These are phyloP conservation scores for Chloroceryle inda DNA, from an alignment of 2,797 vertebrate genomes.

Conservation along the genomic window DNA sequence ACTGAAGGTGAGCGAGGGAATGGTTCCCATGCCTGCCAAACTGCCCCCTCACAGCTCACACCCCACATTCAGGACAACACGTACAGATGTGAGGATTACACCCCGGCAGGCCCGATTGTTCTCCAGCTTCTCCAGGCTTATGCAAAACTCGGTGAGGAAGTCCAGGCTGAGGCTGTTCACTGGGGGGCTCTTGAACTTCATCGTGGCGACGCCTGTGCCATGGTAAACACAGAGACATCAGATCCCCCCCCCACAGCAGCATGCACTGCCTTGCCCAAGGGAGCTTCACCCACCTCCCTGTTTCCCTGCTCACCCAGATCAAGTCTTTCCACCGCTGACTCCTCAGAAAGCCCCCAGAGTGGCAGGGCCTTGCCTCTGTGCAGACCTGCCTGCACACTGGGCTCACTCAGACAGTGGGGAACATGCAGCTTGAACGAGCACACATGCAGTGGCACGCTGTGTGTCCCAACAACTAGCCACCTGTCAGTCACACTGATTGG, in stretches of 20 bases:
- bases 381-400: background rate
- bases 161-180: conserved; percentile 94
- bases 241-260: fast-evolving
- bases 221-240: background rate
- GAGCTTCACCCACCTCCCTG: background rate
- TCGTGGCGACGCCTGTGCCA: conserved; percentile 85
- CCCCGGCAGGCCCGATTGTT: conserved; percentile 89
- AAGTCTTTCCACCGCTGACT: background rate
- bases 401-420: background rate
- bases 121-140: conserved; percentile 92
- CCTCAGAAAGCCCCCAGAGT: background rate
- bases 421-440: background rate
- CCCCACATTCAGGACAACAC: background rate
- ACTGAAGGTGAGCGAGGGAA: fast-evolving
- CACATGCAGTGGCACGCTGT: fast-evolving
- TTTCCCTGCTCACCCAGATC: background rate
- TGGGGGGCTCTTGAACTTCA: conserved; percentile 89
- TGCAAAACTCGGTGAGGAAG: conserved; percentile 90
- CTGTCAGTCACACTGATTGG: fast-evolving
- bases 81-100: conserved; percentile 90
- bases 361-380: background rate
- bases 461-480: background rate
- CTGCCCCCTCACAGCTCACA: fast-evolving
- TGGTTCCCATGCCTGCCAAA: fast-evolving
- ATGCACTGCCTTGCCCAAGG: too few species aligned